Conservation (phyloP, 2,797 vertebrate species). For the Myotis findleyi region DNA sequence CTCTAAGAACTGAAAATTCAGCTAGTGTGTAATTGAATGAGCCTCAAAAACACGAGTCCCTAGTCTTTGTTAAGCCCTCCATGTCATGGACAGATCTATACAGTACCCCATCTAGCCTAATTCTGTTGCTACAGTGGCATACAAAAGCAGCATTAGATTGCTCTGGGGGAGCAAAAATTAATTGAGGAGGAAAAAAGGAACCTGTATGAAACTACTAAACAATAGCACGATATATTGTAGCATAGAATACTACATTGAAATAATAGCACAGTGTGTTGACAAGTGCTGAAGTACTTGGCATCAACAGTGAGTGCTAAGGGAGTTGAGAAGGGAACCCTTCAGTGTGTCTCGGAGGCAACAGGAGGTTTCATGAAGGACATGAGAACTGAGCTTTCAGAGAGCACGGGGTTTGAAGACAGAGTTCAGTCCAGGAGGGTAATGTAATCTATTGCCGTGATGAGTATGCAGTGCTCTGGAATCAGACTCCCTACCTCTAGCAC, state of each 20-base stretch:
- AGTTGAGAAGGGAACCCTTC: not conserved
- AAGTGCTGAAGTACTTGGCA: not conserved
- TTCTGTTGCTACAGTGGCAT: not conserved
- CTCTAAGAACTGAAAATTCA: constrained; percentile 2
- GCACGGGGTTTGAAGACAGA: not conserved
- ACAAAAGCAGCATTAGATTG: not conserved
- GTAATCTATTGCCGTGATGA: not conserved
- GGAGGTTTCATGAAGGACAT: not conserved
- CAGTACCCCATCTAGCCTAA: not conserved
- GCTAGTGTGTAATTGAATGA: not conserved
- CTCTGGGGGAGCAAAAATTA: not conserved
- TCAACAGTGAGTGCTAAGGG: not conserved
- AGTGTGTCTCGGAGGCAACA: not conserved
- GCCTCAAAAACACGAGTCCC: not conserved
- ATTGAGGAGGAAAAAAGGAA: not conserved
- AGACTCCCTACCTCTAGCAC: not conserved
- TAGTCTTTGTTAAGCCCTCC: not conserved
- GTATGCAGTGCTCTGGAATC: not conserved
- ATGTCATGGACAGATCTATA: not conserved
- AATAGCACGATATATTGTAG: not conserved
- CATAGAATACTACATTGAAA: not conserved
- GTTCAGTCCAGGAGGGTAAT: not conserved
- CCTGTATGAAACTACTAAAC: not conserved
- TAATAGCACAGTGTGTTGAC: not conserved
- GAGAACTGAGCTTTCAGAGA: not conserved